A percentile compares a stretch with the other conserved stretches of the same genome.
These are phyloP conservation scores for Hyles vespertilio DNA, from an alignment of 1,140 invertebrate species.

Conservation along the genomic window DNA sequence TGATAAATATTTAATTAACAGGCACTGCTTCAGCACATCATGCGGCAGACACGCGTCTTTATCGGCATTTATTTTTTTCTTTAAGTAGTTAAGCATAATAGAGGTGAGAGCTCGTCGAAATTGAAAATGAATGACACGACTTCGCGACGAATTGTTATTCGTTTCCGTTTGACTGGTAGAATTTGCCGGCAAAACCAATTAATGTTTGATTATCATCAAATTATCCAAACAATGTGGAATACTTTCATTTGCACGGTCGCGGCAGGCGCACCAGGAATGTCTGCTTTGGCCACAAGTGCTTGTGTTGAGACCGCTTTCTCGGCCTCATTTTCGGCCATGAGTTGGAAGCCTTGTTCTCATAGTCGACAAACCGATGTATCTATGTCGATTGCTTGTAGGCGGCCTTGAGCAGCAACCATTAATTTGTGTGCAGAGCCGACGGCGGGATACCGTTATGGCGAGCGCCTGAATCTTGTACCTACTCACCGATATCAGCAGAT, in stretches of 20 bases:
- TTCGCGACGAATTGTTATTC: constrained; percentile 14
- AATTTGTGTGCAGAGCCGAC: constrained; percentile 69
- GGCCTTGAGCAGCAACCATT: constrained; percentile 69
- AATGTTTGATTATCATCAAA: constrained; percentile 31
- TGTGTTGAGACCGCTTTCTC: constrained; percentile 53
- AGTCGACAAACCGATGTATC: constrained; percentile 67
- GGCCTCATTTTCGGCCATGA: constrained; percentile 54
- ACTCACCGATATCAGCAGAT: constrained; percentile 39
- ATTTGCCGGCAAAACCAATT: constrained; percentile 32
- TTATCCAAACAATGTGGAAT: constrained; percentile 35
- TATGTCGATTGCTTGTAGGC: constrained; percentile 69
- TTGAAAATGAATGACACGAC: constrained; percentile 21
- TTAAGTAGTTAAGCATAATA: constrained; percentile 15
- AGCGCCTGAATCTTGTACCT: constrained; percentile 54
- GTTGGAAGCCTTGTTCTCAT: constrained; percentile 57
- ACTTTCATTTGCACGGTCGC: constrained; percentile 26
- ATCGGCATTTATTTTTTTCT: constrained; percentile 31
- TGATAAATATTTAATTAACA: constrained; percentile 59
- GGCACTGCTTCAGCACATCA: constrained; percentile 9
- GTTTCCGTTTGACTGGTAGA: constrained; percentile 24
- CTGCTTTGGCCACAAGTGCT: constrained; percentile 29
- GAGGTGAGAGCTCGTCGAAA: constrained; percentile 38
- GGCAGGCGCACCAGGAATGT: constrained; percentile 18
- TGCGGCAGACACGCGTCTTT: constrained; percentile 9
- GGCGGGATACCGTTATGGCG: constrained; percentile 56